Conservation (phyloP, 1,140 invertebrate genomes). For the Aphis gossypii region DNA sequence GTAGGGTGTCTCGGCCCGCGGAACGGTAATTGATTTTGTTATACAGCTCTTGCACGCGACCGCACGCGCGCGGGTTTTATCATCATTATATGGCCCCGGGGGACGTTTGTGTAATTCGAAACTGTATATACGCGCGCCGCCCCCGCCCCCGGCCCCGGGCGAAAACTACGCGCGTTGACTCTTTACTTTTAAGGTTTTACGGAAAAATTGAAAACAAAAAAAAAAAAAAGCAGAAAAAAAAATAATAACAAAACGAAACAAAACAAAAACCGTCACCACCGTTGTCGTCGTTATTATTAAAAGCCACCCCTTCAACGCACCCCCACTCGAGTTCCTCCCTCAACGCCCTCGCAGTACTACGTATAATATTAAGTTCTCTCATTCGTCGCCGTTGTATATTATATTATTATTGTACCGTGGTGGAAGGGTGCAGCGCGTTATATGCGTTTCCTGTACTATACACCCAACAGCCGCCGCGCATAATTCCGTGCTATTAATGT, state of each 20-base stretch:
- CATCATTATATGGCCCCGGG: constrained; percentile 41
- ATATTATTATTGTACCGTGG: background rate
- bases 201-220: background rate
- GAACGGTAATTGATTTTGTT: constrained; percentile 47
- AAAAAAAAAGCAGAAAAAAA: background rate
- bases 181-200: constrained; percentile 23
- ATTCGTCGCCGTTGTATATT: background rate
- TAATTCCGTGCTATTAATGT: background rate
- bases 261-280: background rate
- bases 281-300: background rate
- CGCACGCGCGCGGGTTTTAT: constrained; percentile 23
- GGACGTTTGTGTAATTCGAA: constrained; percentile 51
- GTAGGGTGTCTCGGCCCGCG: background rate
- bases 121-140: background rate
- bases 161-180: background rate
- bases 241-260: background rate
- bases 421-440: background rate
- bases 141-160: background rate
- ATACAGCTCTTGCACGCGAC: constrained; percentile 21
- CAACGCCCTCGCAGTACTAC: background rate
- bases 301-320: background rate
- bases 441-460: background rate
- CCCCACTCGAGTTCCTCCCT: background rate
- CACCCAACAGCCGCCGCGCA: background rate
- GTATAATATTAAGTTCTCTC: background rate